Evolutionary conservation across 2,797 vertebrate genomes (phyloP), one percentile per base, ranked within the genome.

Genomic region (Parauchenoglanis punctatus): DNA sequence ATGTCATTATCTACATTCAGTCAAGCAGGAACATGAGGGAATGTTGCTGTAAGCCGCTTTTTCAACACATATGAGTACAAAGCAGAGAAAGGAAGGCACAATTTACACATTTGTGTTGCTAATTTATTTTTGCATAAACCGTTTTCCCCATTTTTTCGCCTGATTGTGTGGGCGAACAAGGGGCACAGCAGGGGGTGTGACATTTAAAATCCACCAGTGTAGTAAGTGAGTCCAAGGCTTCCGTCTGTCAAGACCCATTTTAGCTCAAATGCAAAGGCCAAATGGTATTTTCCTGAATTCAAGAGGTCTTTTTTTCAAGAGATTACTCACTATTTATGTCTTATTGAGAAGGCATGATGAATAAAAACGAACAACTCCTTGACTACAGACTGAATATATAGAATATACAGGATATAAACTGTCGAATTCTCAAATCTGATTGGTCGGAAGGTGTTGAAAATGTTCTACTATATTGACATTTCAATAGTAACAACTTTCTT

Each of bases 1-100:
- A 92, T 92, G 90, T 89, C 86, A 90, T 87, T 87, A 90, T 68
- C 78, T 91, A 88, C 77, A 89, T 90, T 92, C 92, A 92, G 54
- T 87, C 91, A 88, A 90, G 91, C 89, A 92, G 91, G 91, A 93
- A 94, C 92, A 89, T 90, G 76, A 82, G 85, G 1, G 58, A 68
- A 68, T 88, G 88, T 91, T 92, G 90, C 92, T 91, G 89, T 85
- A 80, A 91, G 77, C 68, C 85, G 82, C 81, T 63, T 8, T 31
- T 83, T 23, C 0, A 49, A n/a, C 40, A 63, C 35, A 7, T 80
- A 44, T 54, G 12, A 61, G 35, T 25, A 81, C 23, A 46, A 46
- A 63, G 3, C 46, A 31, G 25, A 20, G 46, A 52, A 83, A 67
- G 0, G 18, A 28, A 49, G 15, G 40, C 3, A 18, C 4, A 65